phyloP scores from a whole-genome alignment of 2,113 vertebrate genomes.

The Elephas maximus region DNA sequence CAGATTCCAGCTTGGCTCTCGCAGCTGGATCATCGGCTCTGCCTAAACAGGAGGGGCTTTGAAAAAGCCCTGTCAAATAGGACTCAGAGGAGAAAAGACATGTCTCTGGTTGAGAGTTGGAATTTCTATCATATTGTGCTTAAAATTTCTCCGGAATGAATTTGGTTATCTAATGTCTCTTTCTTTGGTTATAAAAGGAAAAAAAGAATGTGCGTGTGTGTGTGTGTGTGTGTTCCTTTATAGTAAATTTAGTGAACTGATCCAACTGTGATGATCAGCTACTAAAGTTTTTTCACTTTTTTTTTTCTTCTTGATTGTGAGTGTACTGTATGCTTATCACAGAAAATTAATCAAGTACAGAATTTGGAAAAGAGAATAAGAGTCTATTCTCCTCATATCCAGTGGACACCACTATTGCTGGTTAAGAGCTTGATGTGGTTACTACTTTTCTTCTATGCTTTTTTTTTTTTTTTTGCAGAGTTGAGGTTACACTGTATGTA shows the following conservation, averaged over 20 bases:
- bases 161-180: conserved; percentile 21
- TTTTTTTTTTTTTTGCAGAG: not conserved
- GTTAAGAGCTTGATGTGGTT: conserved; percentile 18
- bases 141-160: conserved; percentile 47
- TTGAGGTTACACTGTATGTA: not conserved
- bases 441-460: not conserved
- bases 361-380: conserved; percentile 23
- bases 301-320: not conserved
- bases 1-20: not conserved
- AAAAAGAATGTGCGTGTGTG: not conserved
- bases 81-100: conserved; percentile 33
- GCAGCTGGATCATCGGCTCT: not conserved
- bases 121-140: conserved; percentile 30
- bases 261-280: not conserved
- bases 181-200: conserved; percentile 34
- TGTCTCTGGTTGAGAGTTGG: conserved; percentile 19
- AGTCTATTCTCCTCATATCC: not conserved
- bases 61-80: conserved; percentile 47
- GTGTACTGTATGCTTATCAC: not conserved
- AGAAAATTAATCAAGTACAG: conserved; percentile 43
- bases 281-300: not conserved
- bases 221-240: not conserved
- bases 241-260: conserved; percentile 27
- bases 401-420: not conserved
- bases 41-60: not conserved